Percentiles rank a stretch among this genome's conserved stretches.
Conservation (phyloP, 2,113 vertebrate species). For the Eulemur macaco region DNA sequence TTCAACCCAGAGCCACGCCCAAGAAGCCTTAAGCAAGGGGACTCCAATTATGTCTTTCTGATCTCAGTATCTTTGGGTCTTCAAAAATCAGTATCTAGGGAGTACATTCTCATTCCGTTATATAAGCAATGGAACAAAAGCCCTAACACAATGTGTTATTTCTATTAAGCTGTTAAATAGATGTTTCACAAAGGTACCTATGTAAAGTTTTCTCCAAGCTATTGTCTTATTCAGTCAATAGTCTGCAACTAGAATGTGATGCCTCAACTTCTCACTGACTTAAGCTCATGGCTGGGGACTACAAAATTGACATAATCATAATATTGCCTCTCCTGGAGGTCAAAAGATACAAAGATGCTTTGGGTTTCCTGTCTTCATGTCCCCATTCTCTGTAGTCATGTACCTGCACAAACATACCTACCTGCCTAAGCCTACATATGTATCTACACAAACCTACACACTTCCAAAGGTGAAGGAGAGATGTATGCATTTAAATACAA, state of each 20-base stretch:
- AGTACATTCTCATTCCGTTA: background rate
- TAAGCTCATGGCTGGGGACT: background rate
- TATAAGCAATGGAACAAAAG: background rate
- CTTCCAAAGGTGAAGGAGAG: background rate
- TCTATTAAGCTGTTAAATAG: background rate
- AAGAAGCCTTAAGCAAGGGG: too few relatives aligned
- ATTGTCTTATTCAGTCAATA: background rate
- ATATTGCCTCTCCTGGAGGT: background rate
- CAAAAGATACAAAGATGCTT: background rate
- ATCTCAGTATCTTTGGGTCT: background rate
- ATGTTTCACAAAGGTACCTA: background rate
- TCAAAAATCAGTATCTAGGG: background rate
- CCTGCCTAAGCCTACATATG: background rate
- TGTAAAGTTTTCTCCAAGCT: background rate
- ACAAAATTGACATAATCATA: background rate
- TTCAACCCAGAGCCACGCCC: too few relatives aligned
- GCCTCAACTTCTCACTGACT: background rate
- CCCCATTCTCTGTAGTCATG: background rate
- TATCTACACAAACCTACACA: background rate
- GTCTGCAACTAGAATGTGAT: background rate
- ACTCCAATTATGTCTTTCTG: background rate
- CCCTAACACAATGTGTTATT: background rate
- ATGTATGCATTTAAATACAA: background rate
- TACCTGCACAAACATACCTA: background rate
- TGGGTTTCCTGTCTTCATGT: background rate